Conservation (phyloP, 2,797 vertebrate species). For the Bradypodion pumilum region DNA sequence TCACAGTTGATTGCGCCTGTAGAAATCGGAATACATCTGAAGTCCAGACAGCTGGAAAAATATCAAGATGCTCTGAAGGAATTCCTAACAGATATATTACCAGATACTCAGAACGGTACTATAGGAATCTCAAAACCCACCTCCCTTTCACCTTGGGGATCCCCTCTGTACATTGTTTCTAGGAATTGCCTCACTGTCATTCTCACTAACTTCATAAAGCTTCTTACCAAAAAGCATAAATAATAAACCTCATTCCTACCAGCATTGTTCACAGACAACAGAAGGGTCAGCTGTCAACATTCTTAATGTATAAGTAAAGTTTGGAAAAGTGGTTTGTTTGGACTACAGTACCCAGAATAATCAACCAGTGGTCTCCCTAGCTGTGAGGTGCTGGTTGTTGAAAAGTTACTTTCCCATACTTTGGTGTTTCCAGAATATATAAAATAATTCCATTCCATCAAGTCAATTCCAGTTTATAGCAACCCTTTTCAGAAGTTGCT, state of each 20-base stretch:
- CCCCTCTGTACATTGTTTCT: conserved; percentile 37
- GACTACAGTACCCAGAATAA: not conserved
- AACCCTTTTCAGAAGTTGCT: too few relatives aligned
- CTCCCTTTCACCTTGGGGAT: conserved; percentile 50
- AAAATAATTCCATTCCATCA: too few relatives aligned
- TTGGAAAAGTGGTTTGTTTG: not conserved
- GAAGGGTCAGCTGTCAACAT: not conserved
- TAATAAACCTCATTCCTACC: not conserved
- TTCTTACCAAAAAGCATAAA: not conserved
- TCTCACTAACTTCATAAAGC: conserved; percentile 45
- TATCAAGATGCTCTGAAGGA: conserved; percentile 65
- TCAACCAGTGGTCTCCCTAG: not conserved
- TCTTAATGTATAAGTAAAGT: not conserved
- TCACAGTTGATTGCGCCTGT: conserved; percentile 68
- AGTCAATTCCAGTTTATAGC: too few relatives aligned
- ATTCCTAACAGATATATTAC: conserved; percentile 63
- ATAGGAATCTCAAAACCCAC: conserved; percentile 27
- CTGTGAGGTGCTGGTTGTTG: not conserved
- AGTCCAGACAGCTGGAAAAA: conserved; percentile 72
- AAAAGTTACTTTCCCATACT: not conserved
- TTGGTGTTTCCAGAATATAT: not conserved
- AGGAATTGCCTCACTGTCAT: conserved; percentile 45
- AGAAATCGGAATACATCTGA: conserved; percentile 68
- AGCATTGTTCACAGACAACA: not conserved
- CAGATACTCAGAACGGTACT: conserved; percentile 55